Base-by-base conservation (phyloP, 2,888 invertebrate species). In the Aquatica leii region DNA sequence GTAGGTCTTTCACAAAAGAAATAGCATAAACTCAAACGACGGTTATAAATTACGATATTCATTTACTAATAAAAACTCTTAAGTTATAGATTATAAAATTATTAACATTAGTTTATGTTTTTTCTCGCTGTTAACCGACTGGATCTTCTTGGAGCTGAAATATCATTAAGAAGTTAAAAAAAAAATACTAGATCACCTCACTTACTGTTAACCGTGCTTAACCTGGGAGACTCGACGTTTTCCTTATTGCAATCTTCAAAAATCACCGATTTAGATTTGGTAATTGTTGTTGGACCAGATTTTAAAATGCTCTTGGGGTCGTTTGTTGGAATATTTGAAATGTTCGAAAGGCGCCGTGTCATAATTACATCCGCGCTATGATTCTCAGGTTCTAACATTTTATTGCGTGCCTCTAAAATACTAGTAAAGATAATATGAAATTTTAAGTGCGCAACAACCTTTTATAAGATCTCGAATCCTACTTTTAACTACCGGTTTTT, bases 271-370 rank as follows among this genome's bases (percentile, higher is more conserved):
- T 46, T 46, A 2, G 17, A 9, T 43, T 46, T 46, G 4, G 8
- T 4, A 5, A n/a, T 9, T 1, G 11, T 1, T 8, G 12, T 50
- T 15, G n/a, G 12, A n/a, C 2, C 31, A 4, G 50, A 34, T 34
- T 50, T 50, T 4, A 50, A 14, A 24, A 50, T 50, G 11, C 50
- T 50, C 12, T 50, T 50, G 2, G 50, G 50, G 12, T 9, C 14
- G 4, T 12, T 24, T 21, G 11, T 6, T 11, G 50, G 46, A 46
- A 14, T 31, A 20, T 50, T 50, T n/a, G 31, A 24, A 24, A 34
- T 49, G 20, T 20, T 49, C 8, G 49, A n/a, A 11, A 49, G 18
- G n/a, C 18, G 1, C 3, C 18, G 46, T 4, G 8, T 11, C 8
- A 18, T 46, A 9, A 11, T 20, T 1, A 46, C 3, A 2, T 18